phyloP scores from a whole-genome alignment of 2,113 vertebrate species.

The Zeus faber region DNA sequence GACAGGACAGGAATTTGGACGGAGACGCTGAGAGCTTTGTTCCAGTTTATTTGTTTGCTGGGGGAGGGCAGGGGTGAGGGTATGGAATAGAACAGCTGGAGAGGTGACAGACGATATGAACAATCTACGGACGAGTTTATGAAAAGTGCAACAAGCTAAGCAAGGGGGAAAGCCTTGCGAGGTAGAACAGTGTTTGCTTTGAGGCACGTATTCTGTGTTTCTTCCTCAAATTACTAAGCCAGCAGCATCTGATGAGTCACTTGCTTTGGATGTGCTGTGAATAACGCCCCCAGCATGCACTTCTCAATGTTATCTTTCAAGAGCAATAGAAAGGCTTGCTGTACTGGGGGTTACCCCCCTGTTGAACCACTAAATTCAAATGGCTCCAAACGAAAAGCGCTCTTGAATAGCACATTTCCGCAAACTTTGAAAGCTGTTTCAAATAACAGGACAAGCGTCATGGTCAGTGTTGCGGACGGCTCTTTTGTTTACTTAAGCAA shows the following conservation, averaged over 20 bases:
- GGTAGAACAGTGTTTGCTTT: neutral
- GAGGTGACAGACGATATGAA: neutral
- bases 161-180: neutral
- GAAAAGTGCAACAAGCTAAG: neutral
- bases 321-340: neutral
- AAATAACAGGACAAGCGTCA: too few relatives aligned
- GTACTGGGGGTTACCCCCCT: too few relatives aligned
- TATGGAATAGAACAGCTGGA: too few relatives aligned
- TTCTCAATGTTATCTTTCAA: neutral
- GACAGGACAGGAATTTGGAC: constrained; percentile 43
- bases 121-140: neutral
- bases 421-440: too few relatives aligned
- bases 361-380: neutral
- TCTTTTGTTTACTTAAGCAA: neutral
- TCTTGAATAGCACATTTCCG: too few relatives aligned
- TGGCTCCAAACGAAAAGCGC: neutral
- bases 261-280: too few relatives aligned
- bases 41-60: neutral
- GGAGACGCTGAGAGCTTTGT: constrained; percentile 16
- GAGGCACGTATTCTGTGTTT: neutral
- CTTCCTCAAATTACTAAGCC: neutral
- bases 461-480: too few relatives aligned
- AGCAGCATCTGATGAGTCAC: neutral
- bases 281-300: too few relatives aligned
- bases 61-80: neutral